Conservation (phyloP, 2,888 invertebrate genomes). For the Epinotia ramella region DNA sequence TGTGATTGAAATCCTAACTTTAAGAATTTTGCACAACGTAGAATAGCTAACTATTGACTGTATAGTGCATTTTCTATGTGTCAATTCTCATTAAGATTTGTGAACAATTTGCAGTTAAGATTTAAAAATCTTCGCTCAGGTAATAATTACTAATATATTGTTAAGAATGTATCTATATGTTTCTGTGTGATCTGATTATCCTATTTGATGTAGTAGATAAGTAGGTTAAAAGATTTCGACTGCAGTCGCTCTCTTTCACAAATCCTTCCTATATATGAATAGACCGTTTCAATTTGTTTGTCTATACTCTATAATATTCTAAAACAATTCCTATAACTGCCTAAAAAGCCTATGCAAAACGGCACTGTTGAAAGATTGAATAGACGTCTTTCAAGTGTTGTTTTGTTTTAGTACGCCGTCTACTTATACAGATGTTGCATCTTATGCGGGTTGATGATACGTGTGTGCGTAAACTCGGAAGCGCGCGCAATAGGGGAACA, state of each 20-base stretch:
- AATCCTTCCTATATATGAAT: not conserved
- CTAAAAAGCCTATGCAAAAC: not conserved
- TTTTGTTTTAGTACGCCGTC: not conserved
- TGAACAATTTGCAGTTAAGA: constrained; percentile 18
- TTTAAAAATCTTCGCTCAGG: not conserved
- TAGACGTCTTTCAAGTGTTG: not conserved
- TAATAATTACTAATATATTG: not conserved
- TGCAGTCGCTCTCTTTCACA: not conserved
- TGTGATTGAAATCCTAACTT: constrained; percentile 32
- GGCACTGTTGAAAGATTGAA: not conserved
- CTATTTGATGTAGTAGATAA: constrained; percentile 17
- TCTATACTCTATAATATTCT: not conserved
- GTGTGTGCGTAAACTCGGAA: not conserved
- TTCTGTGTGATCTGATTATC: constrained; percentile 12
- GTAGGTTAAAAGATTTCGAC: not conserved
- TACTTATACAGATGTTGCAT: not conserved
- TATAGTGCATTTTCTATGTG: constrained; percentile 37
- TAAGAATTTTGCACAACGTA: constrained; percentile 31
- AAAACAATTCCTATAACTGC: not conserved
- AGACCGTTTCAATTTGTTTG: not conserved
- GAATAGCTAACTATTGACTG: constrained; percentile 6
- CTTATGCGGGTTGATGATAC: not conserved
- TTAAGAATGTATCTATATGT: constrained; percentile 1
- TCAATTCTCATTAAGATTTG: constrained; percentile 28
- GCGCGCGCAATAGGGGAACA: not conserved